Evolutionary conservation across 2,888 invertebrate species (phyloP).

Genomic region (Chalcis sispes): DNA sequence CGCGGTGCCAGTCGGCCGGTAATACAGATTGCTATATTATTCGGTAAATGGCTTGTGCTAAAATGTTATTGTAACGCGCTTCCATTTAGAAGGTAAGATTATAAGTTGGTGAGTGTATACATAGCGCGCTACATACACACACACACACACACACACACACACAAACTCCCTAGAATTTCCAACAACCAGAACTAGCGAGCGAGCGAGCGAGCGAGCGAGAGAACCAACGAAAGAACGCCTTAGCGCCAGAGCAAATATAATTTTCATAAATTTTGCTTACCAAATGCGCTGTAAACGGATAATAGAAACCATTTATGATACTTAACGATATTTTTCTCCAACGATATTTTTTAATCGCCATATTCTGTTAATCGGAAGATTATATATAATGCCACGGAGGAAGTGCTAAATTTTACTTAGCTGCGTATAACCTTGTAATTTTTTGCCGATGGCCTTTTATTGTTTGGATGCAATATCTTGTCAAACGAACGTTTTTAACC

Average conservation of each 20-base stretch:
- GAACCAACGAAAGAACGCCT: conserved; percentile 9
- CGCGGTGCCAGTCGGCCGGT: conserved; percentile 13
- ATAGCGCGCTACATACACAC: background rate
- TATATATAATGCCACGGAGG: too few species aligned
- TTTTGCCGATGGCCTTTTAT: too few species aligned
- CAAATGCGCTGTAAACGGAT: background rate
- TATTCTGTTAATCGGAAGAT: too few species aligned
- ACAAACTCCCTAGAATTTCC: conserved; percentile 14
- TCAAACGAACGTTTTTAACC: too few species aligned
- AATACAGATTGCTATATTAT: conserved; percentile 39
- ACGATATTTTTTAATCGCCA: too few species aligned
- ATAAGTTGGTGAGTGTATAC: conserved; percentile 39
- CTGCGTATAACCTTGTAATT: too few species aligned
- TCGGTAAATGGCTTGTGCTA: conserved; percentile 43
- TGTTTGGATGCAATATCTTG: too few species aligned
- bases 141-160: too few species aligned
- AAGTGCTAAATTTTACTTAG: too few species aligned
- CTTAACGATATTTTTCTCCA: background rate
- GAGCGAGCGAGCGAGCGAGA: too few species aligned
- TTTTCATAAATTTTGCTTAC: conserved; percentile 49
- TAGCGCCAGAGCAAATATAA: conserved; percentile 38
- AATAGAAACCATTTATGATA: conserved; percentile 9
- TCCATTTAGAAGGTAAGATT: conserved; percentile 49
- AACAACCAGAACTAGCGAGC: too few species aligned
- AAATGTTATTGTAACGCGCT: conserved; percentile 52